Evolutionary conservation across 2,113 vertebrate genomes (phyloP), one percentile per base, ranked within the genome.

Genomic region (Lichenostomus cassidix): DNA sequence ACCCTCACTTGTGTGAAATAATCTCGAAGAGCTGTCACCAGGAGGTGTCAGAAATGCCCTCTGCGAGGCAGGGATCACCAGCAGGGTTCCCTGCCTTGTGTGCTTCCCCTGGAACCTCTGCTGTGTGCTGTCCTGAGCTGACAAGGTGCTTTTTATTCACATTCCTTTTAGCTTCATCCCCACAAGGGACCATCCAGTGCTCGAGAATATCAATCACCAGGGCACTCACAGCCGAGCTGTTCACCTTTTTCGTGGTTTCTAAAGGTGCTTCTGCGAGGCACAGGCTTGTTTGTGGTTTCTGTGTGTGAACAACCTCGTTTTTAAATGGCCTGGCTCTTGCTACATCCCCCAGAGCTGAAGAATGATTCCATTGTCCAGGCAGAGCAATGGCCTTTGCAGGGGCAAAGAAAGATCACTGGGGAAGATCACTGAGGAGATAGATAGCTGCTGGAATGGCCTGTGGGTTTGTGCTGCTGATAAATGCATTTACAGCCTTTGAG

Each of bases 391-490:
- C 77, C 82, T 74, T 92, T 73, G 83, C 47, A 3, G 77, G 67
- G 67, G 39, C 70, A 39, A 39, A 39, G 39, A 39, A 39, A 39
- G 39, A 39, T 39, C 39, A 39, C 39, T 39, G 39, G 39, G 39
- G 39, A 39, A 39, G 39, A 39, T 88, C 77, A 50, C 60, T 62
- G 91, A 65, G 70, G 9, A 50, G 33, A 11, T 33, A 50, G 33
- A 11, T 27, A 33, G 22, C 85, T 78, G 37, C 93, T 89, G 24
- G 37, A 84, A 74, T 3, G 76, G 12, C 83, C 92, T 5, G 19
- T 83, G 87, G 65, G 84, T 96, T 84, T 52, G 82, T 95, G 73
- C 95, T 91, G 63, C 87, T 47, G 68, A 80, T 47, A 88, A 97
- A 90, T 79, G 73, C 93, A 16, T 86, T 94, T 73, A 49, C 78